Base-by-base conservation (phyloP, 2,113 vertebrate species). In the Ramphastos sulfuratus region DNA sequence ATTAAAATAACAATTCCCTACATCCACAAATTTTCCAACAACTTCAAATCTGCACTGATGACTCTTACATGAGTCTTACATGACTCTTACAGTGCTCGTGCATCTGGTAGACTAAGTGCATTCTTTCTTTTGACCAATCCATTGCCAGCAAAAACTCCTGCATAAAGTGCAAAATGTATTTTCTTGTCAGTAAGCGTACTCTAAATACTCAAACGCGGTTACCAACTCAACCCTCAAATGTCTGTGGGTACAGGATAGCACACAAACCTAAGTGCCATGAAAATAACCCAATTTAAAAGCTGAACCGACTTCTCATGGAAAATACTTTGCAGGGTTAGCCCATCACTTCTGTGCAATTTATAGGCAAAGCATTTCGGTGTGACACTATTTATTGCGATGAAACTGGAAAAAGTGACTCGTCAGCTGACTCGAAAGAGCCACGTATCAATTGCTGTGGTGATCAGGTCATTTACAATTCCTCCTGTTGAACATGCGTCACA, bases 371-470 rank as follows among this genome's bases (percentile, higher is more conserved):
- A 67, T 56, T 87, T 82, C 37, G 39, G 16, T 6, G 37, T 33
- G 82, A 66, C 59, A 72, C 42, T 54, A 92, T 82, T 92, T 93
- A 90, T 63, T 74, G 50, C 7, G 1, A 78, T 15, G 72, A 90
- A 95, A 87, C 54, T 94, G 92, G 82, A 90, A 94, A 96, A 94
- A 96, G 69, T 91, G 93, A 97, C 93, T 58, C 5, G 1, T 94
- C 83, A 75, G 67, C 60, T 93, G 89, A 96, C 74, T 92, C 89
- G 23, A 73, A 60, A n/a, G 69, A 79, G 92, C 82, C n/a, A 42
- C 1, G 12, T 83, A 73, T 92, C 71, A 55, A 56, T 50, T 89
- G 75, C 81, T 65, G 72, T 12, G 78, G 42, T 35, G 71, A 64
- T 84, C 80, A 37, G 54, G 60, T 90, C 93, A 83, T 85, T 73